These are phyloP conservation scores for Galerucella nymphaeae DNA, from an alignment of 2,888 invertebrate genomes.

Conservation along the genomic window DNA sequence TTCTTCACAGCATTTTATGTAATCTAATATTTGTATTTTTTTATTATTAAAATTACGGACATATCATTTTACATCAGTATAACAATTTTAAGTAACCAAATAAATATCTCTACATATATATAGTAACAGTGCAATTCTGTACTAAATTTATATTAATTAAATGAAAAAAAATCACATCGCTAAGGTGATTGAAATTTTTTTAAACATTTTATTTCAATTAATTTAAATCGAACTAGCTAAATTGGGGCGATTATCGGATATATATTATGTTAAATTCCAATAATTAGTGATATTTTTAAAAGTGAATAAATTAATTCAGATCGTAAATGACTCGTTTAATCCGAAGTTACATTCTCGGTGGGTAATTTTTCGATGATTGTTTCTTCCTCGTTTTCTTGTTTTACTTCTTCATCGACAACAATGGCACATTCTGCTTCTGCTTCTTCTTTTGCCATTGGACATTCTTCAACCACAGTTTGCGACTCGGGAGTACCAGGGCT, in stretches of 20 bases:
- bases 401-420: constrained; percentile 8
- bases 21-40: neutral
- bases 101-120: constrained; percentile 17
- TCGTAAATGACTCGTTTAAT: constrained; percentile 15
- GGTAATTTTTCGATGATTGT: neutral
- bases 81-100: constrained; percentile 22
- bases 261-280: constrained; percentile 13
- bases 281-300: constrained; percentile 15
- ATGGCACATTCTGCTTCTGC: constrained; percentile 13
- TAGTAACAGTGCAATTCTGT: constrained; percentile 14
- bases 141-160: constrained; percentile 5
- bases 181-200: constrained; percentile 3
- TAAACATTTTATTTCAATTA: neutral
- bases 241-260: constrained; percentile 6
- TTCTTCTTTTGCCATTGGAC: neutral
- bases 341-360: neutral
- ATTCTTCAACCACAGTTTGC: neutral
- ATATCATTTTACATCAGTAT: constrained; percentile 9
- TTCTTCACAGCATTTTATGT: too few relatives aligned
- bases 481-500: constrained; percentile 9
- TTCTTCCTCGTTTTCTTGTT: neutral
- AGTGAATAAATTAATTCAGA: constrained; percentile 15
- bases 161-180: constrained; percentile 17
- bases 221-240: constrained; percentile 18
- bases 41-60: constrained; percentile 1